Base-by-base conservation (phyloP, 23 tunicate genomes). In the Diplosoma virens region DNA sequence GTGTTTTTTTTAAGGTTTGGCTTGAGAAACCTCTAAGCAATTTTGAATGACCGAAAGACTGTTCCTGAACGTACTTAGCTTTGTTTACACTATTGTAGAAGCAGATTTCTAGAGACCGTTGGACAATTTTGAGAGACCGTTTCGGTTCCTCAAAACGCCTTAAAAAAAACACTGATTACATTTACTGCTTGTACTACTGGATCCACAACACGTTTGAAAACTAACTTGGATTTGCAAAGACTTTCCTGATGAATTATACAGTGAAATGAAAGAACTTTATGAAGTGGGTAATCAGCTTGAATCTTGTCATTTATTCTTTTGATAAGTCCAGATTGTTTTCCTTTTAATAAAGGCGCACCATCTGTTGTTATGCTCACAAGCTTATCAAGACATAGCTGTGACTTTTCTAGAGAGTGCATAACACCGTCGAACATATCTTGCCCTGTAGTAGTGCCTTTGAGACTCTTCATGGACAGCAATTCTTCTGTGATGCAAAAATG, bases 401-500 rank as follows among this genome's bases (percentile, higher is more conserved):
- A 56, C 63, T 56, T 56, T 56, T 56, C 25, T 56, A 56, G 24
- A 56, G 63, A 56, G 63, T 56, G 63, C 63, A 56, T 56, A 56
- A 56, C 63, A 56, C 25, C 24, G 63, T 30, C 33, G 52, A 33
- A 77, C 14, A 61, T 32, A 77, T 74, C 87, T 45, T 73, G 26
- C 3, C 78, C 85, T 18, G 85, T 80, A 17, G 78, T 80, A 30
- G 67, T 80, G 67, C 30, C 85, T 80, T 80, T 80, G 36, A 80
- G 65, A 21, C 80, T 30, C 67, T 53, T 50, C 50, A 80, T 22
- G 31, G 32, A 30, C 3, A 33, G 33, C 36, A 78, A 33, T 35
- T 78, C 83, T 47, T 68, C 83, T n/a, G 83, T 78, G 16, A 63
- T 25, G 24, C 64, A 17, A 78, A 78, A 78, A 32, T 78, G 17